Evolutionary conservation across 2,888 invertebrate species (phyloP).

Genomic region (Drosophila prostipennis): DNA sequence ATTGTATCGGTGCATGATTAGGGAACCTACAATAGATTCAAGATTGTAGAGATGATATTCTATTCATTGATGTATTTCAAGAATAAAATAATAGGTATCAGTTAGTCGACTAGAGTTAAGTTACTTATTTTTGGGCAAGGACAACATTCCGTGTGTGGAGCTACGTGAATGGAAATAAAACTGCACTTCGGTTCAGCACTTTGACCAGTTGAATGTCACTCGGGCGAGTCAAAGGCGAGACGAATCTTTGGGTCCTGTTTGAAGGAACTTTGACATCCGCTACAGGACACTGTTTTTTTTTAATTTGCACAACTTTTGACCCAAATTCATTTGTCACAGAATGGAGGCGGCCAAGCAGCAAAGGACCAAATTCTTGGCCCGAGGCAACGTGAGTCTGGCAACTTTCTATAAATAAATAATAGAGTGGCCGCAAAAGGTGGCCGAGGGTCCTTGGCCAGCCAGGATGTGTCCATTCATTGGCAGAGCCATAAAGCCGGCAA

Average conservation of each 20-base stretch:
- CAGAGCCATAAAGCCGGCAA: constrained; percentile 35
- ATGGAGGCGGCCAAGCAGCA: constrained; percentile 57
- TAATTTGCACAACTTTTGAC: constrained; percentile 75
- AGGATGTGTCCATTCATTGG: constrained; percentile 36
- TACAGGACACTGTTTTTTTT: constrained; percentile 29
- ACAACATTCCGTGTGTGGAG: not conserved
- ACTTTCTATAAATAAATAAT: constrained; percentile 72
- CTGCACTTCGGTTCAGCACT: constrained; percentile 61
- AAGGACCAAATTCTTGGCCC: constrained; percentile 33
- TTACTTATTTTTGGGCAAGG: not conserved
- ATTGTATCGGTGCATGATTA: no score
- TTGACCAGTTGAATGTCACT: constrained; percentile 73
- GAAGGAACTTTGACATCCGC: constrained; percentile 43
- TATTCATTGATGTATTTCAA: no score
- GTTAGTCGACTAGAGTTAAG: not conserved
- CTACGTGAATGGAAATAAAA: constrained; percentile 73
- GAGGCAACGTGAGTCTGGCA: constrained; percentile 26
- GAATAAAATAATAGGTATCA: no score
- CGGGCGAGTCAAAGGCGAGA: constrained; percentile 52
- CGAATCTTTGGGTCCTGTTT: constrained; percentile 56
- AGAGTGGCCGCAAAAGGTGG: constrained; percentile 43
- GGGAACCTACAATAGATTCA: no score
- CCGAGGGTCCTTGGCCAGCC: constrained; percentile 9
- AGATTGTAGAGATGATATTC: no score
- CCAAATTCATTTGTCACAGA: constrained; percentile 76